phyloP scores from a whole-genome alignment of 2,888 invertebrate genomes.

The Microplitis manilae region DNA sequence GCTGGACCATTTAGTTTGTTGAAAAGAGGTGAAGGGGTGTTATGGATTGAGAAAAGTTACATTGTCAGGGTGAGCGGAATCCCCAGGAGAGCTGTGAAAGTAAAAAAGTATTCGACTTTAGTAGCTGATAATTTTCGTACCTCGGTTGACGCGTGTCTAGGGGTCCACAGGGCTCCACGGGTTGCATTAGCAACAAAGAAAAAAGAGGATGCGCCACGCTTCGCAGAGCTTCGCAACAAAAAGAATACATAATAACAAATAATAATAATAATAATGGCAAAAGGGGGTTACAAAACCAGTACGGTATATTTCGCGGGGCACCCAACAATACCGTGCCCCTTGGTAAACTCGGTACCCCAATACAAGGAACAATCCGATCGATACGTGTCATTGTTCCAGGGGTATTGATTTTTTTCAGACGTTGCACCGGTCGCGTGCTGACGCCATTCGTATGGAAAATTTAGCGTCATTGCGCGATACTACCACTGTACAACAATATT shows the following conservation, averaged over 20 bases:
- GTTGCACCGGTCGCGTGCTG: slow-evolving; percentile 39
- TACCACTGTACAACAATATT: not conserved
- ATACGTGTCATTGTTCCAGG: slow-evolving; percentile 36
- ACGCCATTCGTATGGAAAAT: slow-evolving; percentile 42
- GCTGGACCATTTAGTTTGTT: slow-evolving; percentile 50
- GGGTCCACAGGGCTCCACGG: slow-evolving; percentile 15
- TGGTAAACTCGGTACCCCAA: slow-evolving; percentile 17
- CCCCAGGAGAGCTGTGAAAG: slow-evolving; percentile 24
- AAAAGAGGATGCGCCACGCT: slow-evolving; percentile 49
- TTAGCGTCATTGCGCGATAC: slow-evolving; percentile 33
- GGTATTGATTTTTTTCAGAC: slow-evolving; percentile 36
- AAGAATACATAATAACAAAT: not conserved
- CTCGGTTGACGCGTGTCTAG: slow-evolving; percentile 48
- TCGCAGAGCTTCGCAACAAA: slow-evolving; percentile 27
- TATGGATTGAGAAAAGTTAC: not conserved
- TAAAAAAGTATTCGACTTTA: slow-evolving; percentile 52
- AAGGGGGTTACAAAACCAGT: slow-evolving; percentile 45
- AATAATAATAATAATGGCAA: slow-evolving; percentile 16
- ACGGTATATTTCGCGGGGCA: slow-evolving; percentile 33
- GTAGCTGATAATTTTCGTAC: slow-evolving; percentile 58
- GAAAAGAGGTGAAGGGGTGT: not conserved
- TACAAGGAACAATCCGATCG: slow-evolving; percentile 31
- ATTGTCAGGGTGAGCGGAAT: not conserved
- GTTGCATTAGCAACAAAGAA: not conserved
- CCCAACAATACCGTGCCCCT: slow-evolving; percentile 8